Base-by-base conservation (phyloP, 2,888 invertebrate species). In the Pharmacophagus antenor region DNA sequence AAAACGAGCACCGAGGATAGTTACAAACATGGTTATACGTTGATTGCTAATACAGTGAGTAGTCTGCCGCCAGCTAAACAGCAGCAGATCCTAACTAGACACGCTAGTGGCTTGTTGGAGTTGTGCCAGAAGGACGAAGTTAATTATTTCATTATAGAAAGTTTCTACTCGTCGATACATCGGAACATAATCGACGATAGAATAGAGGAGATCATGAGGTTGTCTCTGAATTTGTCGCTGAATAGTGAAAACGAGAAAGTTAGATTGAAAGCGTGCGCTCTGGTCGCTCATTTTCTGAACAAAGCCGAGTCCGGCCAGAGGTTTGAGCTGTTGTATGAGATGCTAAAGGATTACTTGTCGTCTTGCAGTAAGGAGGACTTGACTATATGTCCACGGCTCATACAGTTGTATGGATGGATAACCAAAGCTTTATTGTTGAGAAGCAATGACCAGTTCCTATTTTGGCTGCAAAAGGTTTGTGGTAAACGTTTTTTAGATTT, bases 271-370 rank as follows among this genome's bases (percentile, higher is more conserved):
- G 86, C 91, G 0, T 91, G 89, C 69, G 82, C 87, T 63, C 74
- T 93, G 56, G 71, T 92, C 57, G 92, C 93, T 0, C 92, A 93
- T 77, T 78, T 94, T 58, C 69, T 94, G 48, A 94, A 94, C 71
- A 94, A 94, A 77, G 83, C 79, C 0, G 87, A 88, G 25, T 75
- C 72, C 54, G 87, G 86, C 0, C 75, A 79, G 61, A 79, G 74
- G 37, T 88, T 89, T 73, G 85, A 89, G 65, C 49, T 80, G 8
- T 58, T 88, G 1, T 87, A 89, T 69, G 86, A 84, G 54, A 59
- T 69, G 46, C 67, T 88, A 54, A 87, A 82, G 68, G 73, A 62
- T 44, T 68, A 72, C 61, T 63, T 89, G 46, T 63, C 76, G 0
- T 59, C 63, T 1, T 80, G 80, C 64, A 71, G 66, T 52, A 71